Base-by-base conservation (phyloP, 2,113 vertebrate species). In the Anser brachyrhynchus region DNA sequence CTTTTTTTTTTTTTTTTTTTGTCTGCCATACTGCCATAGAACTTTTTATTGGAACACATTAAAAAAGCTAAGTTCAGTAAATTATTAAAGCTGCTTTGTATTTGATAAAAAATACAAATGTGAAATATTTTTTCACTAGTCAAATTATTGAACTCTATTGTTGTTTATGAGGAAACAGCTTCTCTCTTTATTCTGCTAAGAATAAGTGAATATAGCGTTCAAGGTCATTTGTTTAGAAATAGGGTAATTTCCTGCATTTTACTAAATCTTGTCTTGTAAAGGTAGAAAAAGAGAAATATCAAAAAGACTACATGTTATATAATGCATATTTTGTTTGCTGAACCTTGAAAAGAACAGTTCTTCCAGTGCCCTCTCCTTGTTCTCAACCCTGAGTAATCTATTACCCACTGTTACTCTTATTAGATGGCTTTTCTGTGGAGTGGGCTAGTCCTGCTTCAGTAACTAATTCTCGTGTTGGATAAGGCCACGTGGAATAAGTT, bases 261-360 rank as follows among this genome's bases (percentile, higher is more conserved):
- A 64, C 39, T 77, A 55, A 84, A 67, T 81, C 55, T 94, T 93
- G n/a, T 89, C 65, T 88, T 57, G 16, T 84, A 81, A 95, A 84
- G 46, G 59, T 78, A 84, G 70, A 67, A 93, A 95, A 92, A 3
- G 23, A 94, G 57, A 94, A 86, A 61, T 86, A 77, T 64, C 43
- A 91, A 44, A 81, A 89, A 72, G 17, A 33, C 43, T 76, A 15
- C 71, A 10, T 76, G 14, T 66, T 73, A 58, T 59, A 67, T 92
- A 92, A 91, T 51, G 46, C 25, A 29, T 64, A 21, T 35, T 86
- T 37, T 92, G 69, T 86, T 95, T 90, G 90, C 72, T 89, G 67
- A 93, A 37, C 64, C 6, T 26, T 80, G 2, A 5, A 72, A 71
- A 67, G 7, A 82, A 33, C 25, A 39, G 37, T 75, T 81, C 11